Percentiles rank a stretch among this genome's conserved stretches.
Conservation (phyloP, 2,888 invertebrate genomes). For the Cheilosia grossa region DNA sequence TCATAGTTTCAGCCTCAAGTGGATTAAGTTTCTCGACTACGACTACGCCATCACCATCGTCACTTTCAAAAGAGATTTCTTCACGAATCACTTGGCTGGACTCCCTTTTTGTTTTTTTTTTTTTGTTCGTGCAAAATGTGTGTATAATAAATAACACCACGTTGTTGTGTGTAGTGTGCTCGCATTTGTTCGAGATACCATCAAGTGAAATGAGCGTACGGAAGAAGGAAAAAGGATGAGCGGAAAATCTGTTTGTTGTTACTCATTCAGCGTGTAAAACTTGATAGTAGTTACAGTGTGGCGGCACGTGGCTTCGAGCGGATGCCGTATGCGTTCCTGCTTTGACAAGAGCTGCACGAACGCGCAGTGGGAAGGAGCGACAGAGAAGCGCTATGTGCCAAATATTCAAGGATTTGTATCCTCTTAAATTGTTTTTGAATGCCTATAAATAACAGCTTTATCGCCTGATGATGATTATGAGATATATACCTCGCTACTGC, state of each 20-base stretch:
- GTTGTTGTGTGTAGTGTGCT: conserved; percentile 12
- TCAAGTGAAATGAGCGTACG: conserved; percentile 20
- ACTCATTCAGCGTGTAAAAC: conserved; percentile 72
- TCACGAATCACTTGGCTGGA: conserved; percentile 68
- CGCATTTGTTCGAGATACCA: conserved; percentile 23
- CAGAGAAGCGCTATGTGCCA: conserved; percentile 38
- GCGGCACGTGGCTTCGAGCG: conserved; percentile 68
- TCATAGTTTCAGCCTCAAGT: conserved; percentile 58
- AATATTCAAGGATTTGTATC: conserved; percentile 71
- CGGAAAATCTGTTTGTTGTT: conserved; percentile 75
- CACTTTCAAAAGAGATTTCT: conserved; percentile 56
- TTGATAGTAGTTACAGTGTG: conserved; percentile 67
- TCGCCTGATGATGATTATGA: conserved; percentile 69
- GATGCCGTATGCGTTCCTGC: conserved; percentile 60
- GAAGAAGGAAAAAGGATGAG: conserved; percentile 64
- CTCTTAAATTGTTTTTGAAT: conserved; percentile 71
- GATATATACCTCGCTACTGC: conserved; percentile 33
- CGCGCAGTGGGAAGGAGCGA: background rate
- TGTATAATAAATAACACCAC: conserved; percentile 63
- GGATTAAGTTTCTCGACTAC: conserved; percentile 39
- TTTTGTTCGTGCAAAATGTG: conserved; percentile 19
- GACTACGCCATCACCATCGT: conserved; percentile 2
- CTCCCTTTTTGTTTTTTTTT: conserved; percentile 60
- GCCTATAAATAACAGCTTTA: conserved; percentile 70
- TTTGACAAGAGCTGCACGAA: conserved; percentile 36